A percentile compares a stretch with the other conserved stretches of the same genome.
phyloP scores from a whole-genome alignment of 2,113 vertebrate species.

The Leptobrachium leishanense region DNA sequence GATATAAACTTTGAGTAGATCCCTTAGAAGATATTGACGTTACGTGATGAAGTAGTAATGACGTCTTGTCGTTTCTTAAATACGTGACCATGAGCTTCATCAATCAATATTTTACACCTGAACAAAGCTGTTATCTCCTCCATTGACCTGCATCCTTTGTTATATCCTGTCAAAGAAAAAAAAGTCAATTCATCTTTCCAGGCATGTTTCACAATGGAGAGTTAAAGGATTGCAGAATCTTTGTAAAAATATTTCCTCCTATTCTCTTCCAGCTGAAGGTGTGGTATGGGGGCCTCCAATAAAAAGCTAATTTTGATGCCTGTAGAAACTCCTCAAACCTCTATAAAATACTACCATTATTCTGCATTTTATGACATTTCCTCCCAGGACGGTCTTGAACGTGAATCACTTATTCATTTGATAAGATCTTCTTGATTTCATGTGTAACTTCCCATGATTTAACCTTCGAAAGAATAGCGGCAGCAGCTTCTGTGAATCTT shows the following conservation, averaged over 20 bases:
- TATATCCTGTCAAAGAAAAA: constrained; percentile 9
- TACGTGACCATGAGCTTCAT: background rate
- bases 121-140: background rate
- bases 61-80: background rate
- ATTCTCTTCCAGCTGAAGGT: background rate
- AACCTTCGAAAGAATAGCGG: no score
- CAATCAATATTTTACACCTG: background rate
- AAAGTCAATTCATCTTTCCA: constrained; percentile 19
- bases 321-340: constrained; percentile 10
- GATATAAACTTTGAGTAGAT: no score
- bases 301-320: background rate
- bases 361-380: constrained; percentile 8
- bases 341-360: constrained; percentile 26
- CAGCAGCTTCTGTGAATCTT: no score
- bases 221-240: constrained; percentile 17
- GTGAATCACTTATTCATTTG: no score
- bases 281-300: background rate
- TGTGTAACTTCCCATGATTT: no score
- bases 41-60: background rate
- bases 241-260: constrained; percentile 21
- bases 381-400: background rate
- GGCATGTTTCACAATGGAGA: constrained; percentile 17
- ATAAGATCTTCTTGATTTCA: no score
- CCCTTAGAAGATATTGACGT: background rate
- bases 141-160: background rate